Conservation (phyloP, 1,140 invertebrate species). For the Papilio xuthus region DNA sequence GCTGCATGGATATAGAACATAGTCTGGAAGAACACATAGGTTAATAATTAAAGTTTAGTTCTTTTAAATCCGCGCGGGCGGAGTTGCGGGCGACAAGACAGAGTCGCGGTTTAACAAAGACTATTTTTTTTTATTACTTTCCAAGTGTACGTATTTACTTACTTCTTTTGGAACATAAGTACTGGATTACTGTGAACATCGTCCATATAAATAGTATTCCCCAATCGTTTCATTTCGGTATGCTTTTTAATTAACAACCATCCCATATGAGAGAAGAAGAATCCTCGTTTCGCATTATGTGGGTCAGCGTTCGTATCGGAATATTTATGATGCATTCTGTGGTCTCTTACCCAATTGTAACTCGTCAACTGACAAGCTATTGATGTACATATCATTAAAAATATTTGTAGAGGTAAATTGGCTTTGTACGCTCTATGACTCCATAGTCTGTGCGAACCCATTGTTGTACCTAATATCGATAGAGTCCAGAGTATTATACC, state of each 20-base stretch:
- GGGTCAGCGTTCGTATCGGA: conserved; percentile 47
- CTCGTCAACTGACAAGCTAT: conserved; percentile 81
- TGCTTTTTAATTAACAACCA: conserved; percentile 40
- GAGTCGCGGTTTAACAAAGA: no score
- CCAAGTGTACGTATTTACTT: neutral
- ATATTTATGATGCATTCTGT: conserved; percentile 14
- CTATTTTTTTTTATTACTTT: no score
- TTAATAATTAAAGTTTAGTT: no score
- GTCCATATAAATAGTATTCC: conserved; percentile 36
- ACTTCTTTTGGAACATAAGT: conserved; percentile 44
- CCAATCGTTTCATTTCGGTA: conserved; percentile 37
- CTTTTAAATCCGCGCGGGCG: no score
- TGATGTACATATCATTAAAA: conserved; percentile 87
- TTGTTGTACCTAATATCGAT: neutral
- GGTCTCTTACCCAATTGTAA: conserved; percentile 27
- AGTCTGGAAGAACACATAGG: no score
- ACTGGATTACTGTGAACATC: conserved; percentile 39
- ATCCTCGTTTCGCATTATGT: conserved; percentile 42
- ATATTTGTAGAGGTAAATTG: conserved; percentile 85
- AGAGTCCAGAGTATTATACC: neutral
- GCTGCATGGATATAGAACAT: no score
- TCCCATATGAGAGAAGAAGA: conserved; percentile 45
- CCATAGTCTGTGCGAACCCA: conserved; percentile 91
- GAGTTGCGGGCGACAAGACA: no score
- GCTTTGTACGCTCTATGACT: conserved; percentile 92